Evolutionary conservation across 2,888 invertebrate species (phyloP).

Genomic region (Barypeithes pellucidus): DNA sequence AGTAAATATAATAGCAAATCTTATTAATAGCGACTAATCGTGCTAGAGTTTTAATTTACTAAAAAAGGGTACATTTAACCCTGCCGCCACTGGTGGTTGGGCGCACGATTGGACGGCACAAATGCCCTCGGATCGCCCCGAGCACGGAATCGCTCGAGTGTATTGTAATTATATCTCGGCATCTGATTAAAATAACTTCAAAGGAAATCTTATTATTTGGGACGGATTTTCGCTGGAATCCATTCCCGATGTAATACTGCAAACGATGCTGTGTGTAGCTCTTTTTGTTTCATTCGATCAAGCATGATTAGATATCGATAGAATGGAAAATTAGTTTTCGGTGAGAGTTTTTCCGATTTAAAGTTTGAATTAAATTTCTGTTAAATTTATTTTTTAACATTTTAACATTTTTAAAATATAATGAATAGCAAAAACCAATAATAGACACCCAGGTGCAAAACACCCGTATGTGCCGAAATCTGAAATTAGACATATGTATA

Average conservation of each 20-base stretch:
- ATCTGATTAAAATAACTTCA: conserved; percentile 69
- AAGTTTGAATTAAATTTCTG: not conserved
- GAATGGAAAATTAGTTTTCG: conserved; percentile 26
- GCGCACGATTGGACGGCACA: conserved; percentile 16
- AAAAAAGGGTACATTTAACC: not conserved
- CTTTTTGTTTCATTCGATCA: conserved; percentile 28
- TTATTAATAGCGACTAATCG: no score
- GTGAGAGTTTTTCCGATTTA: no score
- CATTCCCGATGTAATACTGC: conserved; percentile 36
- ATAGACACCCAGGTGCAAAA: no score
- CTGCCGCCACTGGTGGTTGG: conserved; percentile 24
- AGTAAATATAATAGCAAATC: no score
- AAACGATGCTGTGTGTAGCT: conserved; percentile 21
- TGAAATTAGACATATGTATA: no score
- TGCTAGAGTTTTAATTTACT: no score
- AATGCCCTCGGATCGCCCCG: conserved; percentile 22
- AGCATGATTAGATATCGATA: conserved; percentile 26
- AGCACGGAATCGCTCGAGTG: conserved; percentile 64
- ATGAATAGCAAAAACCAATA: no score
- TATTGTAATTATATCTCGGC: conserved; percentile 67
- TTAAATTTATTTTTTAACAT: no score
- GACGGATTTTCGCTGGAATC: conserved; percentile 36
- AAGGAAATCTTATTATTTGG: conserved; percentile 67
- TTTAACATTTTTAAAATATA: no score
- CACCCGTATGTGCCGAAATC: no score